A percentile compares a stretch with the other conserved stretches of the same genome.
Conservation (phyloP, 2,888 invertebrate species). For the Megaustenia siamemsis region DNA sequence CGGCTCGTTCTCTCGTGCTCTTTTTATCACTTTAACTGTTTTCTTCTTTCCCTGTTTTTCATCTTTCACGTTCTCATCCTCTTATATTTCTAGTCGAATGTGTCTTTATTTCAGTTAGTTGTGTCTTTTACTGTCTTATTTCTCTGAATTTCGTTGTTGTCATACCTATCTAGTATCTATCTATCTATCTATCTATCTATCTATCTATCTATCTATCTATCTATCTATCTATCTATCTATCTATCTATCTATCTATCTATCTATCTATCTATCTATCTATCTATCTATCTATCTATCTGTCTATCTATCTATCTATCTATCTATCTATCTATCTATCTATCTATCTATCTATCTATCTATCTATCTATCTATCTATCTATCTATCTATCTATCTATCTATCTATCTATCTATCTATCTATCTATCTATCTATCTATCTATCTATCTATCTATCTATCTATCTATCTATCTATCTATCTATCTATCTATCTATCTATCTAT, state of each 20-base stretch:
- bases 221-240: no score
- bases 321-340: not conserved
- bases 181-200: no score
- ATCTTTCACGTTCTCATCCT: not conserved
- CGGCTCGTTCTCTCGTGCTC: slow-evolving; percentile 13
- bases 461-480: no score
- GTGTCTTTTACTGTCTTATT: slow-evolving; percentile 1
- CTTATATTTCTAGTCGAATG: not conserved
- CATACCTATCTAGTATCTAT: not conserved
- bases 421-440: no score
- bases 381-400: not conserved
- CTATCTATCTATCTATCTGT: not conserved
- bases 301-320: not conserved
- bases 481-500: no score
- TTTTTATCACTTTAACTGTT: slow-evolving; percentile 6
- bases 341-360: not conserved
- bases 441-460: no score
- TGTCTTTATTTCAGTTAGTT: not conserved
- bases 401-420: not conserved
- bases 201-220: no score
- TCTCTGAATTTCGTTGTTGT: not conserved
- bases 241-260: no score
- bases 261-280: slow-evolving; percentile 4
- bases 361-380: not conserved
- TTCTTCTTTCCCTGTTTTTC: not conserved